Evolutionary conservation across 2,113 vertebrate genomes (phyloP), one percentile per base, ranked within the genome.

Genomic region (Callipepla squamata): DNA sequence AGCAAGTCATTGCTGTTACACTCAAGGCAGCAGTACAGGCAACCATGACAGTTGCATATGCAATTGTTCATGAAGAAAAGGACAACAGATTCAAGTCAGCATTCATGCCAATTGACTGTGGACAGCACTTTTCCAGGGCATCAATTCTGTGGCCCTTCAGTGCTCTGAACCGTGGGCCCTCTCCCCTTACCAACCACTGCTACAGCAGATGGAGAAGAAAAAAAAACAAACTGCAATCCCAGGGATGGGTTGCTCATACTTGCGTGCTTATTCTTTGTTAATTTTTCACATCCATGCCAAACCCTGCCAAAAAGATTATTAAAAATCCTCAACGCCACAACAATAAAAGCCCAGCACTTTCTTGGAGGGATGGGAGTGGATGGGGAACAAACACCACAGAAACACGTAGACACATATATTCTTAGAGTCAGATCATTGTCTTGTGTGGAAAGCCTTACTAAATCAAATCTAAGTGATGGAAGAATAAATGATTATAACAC

Each of bases 401-500:
- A 97, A 96, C 87, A 96, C 57, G 85, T 80, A 94, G 91, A 75
- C 78, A 96, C 66, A 75, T 93, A 92, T 34, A 88, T 93, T 96
- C 95, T 96, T 90, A 58, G 79, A 95, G 87, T 81, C 86, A 75
- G 79, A 92, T 89, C 40, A 89, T 89, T 91, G 74, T 73, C 81
- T 96, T 95, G 92, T 96, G 91, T 90, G 94, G 92, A 96, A 96
- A 95, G 77, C 89, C 89, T 84, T 94, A 91, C 96, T 96, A 85
- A 96, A 95, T 96, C 90, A 92, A 97, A 95, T 67, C 82, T 86
- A 77, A 93, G 92, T 57, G 58, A 92, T 91, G 59, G 85, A 83
- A 95, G 57, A 96, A 96, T 95, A 95, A 91, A 93, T 77, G 91
- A 80, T 92, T 94, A 96, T 87, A 89, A 97, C 97, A 97, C 97